A percentile compares a stretch with the other conserved stretches of the same genome.
Evolutionary conservation across 2,888 invertebrate species (phyloP).

Genomic region (Petrolisthes manimaculis): DNA sequence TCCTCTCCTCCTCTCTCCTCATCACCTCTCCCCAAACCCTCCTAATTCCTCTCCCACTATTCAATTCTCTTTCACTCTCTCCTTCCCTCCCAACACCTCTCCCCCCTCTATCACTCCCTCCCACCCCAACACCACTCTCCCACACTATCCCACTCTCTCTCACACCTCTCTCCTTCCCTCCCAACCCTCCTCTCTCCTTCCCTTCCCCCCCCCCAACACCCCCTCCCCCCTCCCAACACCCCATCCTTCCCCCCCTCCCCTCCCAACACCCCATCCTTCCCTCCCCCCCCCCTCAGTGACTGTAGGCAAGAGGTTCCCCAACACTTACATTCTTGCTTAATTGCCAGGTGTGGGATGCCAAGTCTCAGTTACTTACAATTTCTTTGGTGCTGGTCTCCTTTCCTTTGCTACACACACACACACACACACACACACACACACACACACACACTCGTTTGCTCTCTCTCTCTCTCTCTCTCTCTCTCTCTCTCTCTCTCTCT

Average conservation of each 20-base stretch:
- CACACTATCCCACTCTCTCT: background rate
- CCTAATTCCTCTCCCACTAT: background rate
- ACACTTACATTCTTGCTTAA: background rate
- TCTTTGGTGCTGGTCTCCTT: background rate
- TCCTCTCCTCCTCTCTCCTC: background rate
- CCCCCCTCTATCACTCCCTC: background rate
- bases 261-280: too few species aligned
- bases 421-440: background rate
- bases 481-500: conserved; percentile 2
- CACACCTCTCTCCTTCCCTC: background rate
- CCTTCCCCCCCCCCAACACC: background rate
- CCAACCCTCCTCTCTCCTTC: background rate
- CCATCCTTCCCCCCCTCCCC: background rate
- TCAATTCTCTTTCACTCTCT: background rate
- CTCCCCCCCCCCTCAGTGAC: too few species aligned
- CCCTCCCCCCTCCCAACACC: too few species aligned
- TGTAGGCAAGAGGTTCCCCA: too few species aligned
- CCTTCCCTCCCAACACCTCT: background rate
- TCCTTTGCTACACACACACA: background rate
- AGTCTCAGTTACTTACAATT: background rate
- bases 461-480: background rate
- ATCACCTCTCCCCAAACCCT: background rate
- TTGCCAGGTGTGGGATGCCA: background rate
- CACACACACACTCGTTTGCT: background rate
- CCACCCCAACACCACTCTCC: background rate